These are phyloP conservation scores for Stylophora pistillata DNA, from an alignment of 64 coral and sea anemone genomes.

Conservation along the genomic window DNA sequence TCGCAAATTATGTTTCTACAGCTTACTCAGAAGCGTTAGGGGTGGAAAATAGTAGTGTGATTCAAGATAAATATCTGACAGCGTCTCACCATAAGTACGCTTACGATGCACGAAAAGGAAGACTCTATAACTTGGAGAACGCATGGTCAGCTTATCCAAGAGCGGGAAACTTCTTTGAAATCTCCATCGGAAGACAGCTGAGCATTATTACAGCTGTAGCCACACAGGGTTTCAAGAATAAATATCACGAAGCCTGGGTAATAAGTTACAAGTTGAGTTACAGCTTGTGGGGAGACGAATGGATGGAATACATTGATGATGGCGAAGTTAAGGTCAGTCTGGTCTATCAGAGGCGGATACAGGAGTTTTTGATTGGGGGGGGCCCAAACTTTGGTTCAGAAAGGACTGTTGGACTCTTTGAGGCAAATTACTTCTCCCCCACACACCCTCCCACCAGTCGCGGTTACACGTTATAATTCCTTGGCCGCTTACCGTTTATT, in stretches of 20 bases:
- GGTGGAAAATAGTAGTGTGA: neutral
- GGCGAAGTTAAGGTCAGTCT: slow-evolving; percentile 2
- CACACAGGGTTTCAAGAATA: slow-evolving; percentile 16
- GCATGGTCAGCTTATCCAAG: neutral
- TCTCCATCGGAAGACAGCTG: slow-evolving; percentile 23
- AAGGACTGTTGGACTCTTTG: too few relatives aligned
- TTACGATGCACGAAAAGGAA: neutral
- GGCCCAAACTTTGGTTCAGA: too few relatives aligned
- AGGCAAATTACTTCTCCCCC: too few relatives aligned
- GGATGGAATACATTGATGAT: slow-evolving; percentile 42
- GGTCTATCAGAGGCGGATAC: neutral
- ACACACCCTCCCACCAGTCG: too few relatives aligned
- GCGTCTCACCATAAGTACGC: neutral
- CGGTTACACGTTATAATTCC: too few relatives aligned
- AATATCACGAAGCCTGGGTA: neutral
- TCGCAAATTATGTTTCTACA: neutral
- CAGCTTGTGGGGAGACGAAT: slow-evolving; percentile 34
- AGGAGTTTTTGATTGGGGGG: too few relatives aligned
- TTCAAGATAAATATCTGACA: neutral
- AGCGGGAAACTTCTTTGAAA: neutral
- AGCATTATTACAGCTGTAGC: slow-evolving; percentile 52
- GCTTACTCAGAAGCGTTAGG: neutral
- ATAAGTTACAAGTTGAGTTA: slow-evolving; percentile 28
- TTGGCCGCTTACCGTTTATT: too few relatives aligned
- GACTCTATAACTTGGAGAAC: neutral